Conservation (phyloP, 1,140 invertebrate species). For the Drosophila pruinosa region DNA sequence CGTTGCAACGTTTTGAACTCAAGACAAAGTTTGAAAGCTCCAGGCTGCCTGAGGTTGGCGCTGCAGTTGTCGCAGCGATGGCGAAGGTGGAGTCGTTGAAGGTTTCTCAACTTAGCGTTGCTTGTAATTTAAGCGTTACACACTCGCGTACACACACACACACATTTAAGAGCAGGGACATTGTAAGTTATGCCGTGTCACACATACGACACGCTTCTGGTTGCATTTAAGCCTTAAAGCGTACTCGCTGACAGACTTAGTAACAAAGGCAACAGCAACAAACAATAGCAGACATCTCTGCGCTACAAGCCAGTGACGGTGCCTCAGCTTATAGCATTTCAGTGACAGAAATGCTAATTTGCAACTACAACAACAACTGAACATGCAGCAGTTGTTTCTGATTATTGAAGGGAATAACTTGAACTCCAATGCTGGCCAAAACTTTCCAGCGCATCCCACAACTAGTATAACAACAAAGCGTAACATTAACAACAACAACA, state of each 20-base stretch:
- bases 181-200: conserved; percentile 67
- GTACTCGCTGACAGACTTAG: conserved; percentile 61
- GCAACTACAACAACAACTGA: neutral
- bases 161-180: neutral
- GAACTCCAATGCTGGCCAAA: conserved; percentile 21
- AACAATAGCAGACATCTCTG: conserved; percentile 40
- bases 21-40: conserved; percentile 66
- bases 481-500: conserved; percentile 13
- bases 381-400: conserved; percentile 49
- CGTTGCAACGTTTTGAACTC: conserved; percentile 37
- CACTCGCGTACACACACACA: neutral
- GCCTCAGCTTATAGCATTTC: conserved; percentile 36
- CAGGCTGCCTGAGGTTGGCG: conserved; percentile 33
- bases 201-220: conserved; percentile 53
- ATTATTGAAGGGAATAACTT: conserved; percentile 42
- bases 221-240: conserved; percentile 65
- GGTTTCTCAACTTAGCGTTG: conserved; percentile 37
- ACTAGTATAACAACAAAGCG: conserved; percentile 12
- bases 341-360: conserved; percentile 70
- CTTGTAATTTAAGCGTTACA: conserved; percentile 57
- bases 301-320: conserved; percentile 48
- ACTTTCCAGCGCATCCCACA: conserved; percentile 13
- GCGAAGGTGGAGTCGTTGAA: neutral
- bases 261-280: conserved; percentile 49
- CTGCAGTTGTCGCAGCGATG: neutral